Percentiles rank a stretch among this genome's conserved stretches.
Evolutionary conservation across 2,113 vertebrate species (phyloP).

Genomic region (Clarias magur): DNA sequence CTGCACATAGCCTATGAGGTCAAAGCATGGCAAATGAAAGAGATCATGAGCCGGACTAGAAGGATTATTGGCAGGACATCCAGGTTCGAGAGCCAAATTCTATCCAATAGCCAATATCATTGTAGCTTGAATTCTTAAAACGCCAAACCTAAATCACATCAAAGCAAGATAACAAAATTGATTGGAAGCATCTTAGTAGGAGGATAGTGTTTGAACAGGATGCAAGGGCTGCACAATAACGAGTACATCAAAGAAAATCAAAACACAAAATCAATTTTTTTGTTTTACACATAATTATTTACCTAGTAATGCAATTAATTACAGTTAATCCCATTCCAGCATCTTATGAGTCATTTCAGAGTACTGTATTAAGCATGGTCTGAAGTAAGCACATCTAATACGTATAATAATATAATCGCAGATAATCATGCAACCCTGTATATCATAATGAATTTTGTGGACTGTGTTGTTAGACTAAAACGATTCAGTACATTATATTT

Average conservation of each 20-base stretch:
- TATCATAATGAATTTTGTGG: background rate
- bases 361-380: background rate
- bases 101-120: background rate
- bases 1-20: constrained; percentile 24
- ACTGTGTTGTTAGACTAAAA: background rate
- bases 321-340: background rate
- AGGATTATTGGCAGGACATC: constrained; percentile 10
- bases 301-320: background rate
- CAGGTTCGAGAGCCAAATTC: background rate
- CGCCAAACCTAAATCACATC: background rate
- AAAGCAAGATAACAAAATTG: background rate
- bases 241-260: background rate
- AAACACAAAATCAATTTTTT: background rate
- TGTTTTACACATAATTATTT: background rate
- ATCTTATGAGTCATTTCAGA: background rate
- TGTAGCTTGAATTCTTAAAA: background rate
- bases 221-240: background rate
- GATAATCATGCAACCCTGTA: background rate
- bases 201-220: background rate
- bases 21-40: constrained; percentile 24
- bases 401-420: too few relatives aligned
- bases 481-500: background rate
- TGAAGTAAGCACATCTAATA: background rate
- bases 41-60: constrained; percentile 1
- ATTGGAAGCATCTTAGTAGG: background rate